Evolutionary conservation across 1,140 invertebrate genomes (phyloP), one percentile per base, ranked within the genome.

Genomic region (Diachasma alloeum): DNA sequence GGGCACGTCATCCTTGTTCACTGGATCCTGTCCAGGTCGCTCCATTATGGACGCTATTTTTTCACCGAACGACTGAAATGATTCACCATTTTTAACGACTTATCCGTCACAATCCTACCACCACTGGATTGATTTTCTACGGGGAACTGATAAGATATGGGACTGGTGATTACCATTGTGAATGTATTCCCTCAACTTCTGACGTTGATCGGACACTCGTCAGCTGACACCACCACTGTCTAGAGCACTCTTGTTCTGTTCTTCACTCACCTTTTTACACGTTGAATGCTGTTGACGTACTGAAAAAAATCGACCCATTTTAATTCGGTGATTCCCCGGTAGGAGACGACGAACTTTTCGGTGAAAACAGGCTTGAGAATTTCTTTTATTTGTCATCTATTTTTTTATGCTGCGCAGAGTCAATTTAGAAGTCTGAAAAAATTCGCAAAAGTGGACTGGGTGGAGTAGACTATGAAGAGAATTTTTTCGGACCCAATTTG

Each of bases 1-100:
- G 78, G 96, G 94, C 76, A 94, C 92, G 88, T 96, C 95, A 88
- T 96, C 95, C 91, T 94, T 94, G 78, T 92, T 90, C 70, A 90
- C 90, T 79, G 92, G 92, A 87, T 94, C 94, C 86, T 94, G 93
- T 78, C 94, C 94, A 70, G 95, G 94, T 79, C 93, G 91, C 76
- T 94, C 91, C 93, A 95, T 93, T 75, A 96, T 90, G 80, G 93
- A 91, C 63, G 92, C 91, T 82, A 96, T 90, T 91, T 95, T 96
- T 83, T 95, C 94, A 76, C 92, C 90, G 81, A 95, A 92, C 81
- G 94, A 95, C 94, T 95, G 87, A 75, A 92, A 66, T 67, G 63
- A 72, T 69, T 68, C 17, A 39, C 22, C n/a, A 4, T 1, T 3
- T 11, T 71, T 24, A 46, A 24, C 48, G 15, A 56, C 19, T 56